phyloP scores from a whole-genome alignment of 2,888 invertebrate genomes.

The Drosophila peninsularis region DNA sequence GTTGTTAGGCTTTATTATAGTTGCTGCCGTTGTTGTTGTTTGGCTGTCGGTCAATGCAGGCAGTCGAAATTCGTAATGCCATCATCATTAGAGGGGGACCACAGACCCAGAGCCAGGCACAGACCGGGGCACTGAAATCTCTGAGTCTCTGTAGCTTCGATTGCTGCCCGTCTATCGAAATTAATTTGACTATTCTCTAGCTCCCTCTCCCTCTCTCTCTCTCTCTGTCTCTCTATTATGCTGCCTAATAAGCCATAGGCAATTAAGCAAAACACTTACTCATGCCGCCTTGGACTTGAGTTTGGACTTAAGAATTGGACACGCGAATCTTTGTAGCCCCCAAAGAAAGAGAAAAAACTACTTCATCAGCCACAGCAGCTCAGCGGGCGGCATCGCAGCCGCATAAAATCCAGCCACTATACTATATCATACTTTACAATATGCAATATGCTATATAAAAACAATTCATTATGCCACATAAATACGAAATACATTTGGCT shows the following conservation, averaged over 20 bases:
- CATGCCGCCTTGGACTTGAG: slow-evolving; percentile 64
- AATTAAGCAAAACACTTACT: slow-evolving; percentile 81
- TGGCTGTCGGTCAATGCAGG: slow-evolving; percentile 62
- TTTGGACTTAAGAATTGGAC: slow-evolving; percentile 47
- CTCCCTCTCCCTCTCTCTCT: background rate
- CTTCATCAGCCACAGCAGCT: slow-evolving; percentile 69
- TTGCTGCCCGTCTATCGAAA: slow-evolving; percentile 57
- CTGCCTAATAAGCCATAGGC: slow-evolving; percentile 80
- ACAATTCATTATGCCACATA: slow-evolving; percentile 75
- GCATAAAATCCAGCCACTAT: slow-evolving; percentile 45
- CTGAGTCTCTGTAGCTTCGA: slow-evolving; percentile 39
- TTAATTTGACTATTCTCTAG: slow-evolving; percentile 77
- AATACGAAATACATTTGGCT: slow-evolving; percentile 39
- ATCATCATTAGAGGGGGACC: slow-evolving; percentile 78
- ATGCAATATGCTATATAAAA: slow-evolving; percentile 41
- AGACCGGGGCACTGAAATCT: slow-evolving; percentile 45
- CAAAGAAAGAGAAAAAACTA: slow-evolving; percentile 48
- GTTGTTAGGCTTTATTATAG: slow-evolving; percentile 20
- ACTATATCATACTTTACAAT: slow-evolving; percentile 22
- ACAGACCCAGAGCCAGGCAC: slow-evolving; percentile 35
- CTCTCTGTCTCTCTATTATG: slow-evolving; percentile 29
- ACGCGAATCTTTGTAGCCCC: slow-evolving; percentile 50
- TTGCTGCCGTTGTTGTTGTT: slow-evolving; percentile 33
- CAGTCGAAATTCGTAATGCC: slow-evolving; percentile 77
- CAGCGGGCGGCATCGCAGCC: slow-evolving; percentile 58